These are phyloP conservation scores for Pyxicephalus adspersus DNA, from an alignment of 2,113 vertebrate species.

Conservation along the genomic window DNA sequence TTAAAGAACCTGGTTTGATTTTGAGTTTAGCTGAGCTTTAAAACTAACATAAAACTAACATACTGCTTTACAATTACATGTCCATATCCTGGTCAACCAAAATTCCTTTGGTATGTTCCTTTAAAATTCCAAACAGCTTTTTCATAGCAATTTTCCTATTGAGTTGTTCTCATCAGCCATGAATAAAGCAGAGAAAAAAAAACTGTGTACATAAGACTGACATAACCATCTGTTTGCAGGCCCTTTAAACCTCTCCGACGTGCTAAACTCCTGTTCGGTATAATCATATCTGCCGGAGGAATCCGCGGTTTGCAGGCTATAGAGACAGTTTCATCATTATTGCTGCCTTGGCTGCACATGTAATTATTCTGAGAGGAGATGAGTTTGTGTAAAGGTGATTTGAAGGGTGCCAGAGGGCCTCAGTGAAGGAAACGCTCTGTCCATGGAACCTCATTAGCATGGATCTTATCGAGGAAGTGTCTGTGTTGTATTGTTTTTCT, in stretches of 20 bases:
- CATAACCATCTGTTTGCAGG: conserved; percentile 7
- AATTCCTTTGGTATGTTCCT: too few species aligned
- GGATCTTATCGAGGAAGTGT: conserved; percentile 5
- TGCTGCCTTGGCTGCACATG: conserved; percentile 7
- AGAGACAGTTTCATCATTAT: conserved; percentile 13
- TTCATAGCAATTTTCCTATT: neutral
- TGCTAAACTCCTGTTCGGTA: conserved; percentile 10
- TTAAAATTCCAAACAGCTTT: neutral
- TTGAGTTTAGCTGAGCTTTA: too few species aligned
- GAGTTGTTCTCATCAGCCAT: neutral
- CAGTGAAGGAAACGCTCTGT: neutral
- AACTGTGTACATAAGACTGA: neutral
- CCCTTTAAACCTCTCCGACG: neutral
- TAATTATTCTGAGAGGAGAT: conserved; percentile 32
- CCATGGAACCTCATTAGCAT: conserved; percentile 42
- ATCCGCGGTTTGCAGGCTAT: neutral
- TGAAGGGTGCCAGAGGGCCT: conserved; percentile 29
- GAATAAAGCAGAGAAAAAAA: neutral
- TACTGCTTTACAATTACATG: too few species aligned
- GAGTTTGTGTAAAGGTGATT: conserved; percentile 25
- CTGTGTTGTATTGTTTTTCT: neutral
- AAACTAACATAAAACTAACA: too few species aligned
- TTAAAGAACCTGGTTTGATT: too few species aligned
- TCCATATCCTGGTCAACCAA: too few species aligned
- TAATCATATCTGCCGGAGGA: conserved; percentile 26